phyloP scores from a whole-genome alignment of 2,113 vertebrate species.

The Pygoscelis antarcticus region DNA sequence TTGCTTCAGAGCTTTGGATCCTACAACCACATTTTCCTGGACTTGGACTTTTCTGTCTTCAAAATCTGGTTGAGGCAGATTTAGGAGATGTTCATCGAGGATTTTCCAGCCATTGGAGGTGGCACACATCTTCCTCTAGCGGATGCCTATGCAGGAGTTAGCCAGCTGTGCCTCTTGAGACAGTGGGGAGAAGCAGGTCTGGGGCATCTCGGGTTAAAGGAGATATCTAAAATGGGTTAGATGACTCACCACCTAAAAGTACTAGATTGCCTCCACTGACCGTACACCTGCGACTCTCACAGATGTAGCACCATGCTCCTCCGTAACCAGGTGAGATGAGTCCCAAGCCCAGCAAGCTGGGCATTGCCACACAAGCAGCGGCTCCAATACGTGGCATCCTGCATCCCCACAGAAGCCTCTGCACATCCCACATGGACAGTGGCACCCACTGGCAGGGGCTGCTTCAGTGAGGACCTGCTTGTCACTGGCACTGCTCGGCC shows the following conservation, averaged over 20 bases:
- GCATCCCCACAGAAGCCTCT: background rate
- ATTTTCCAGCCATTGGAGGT: background rate
- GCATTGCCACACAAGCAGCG: background rate
- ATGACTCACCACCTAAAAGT: background rate
- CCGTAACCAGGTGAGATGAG: background rate
- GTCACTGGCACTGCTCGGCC: accelerated
- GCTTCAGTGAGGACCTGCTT: background rate
- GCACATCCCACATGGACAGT: background rate
- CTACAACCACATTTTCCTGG: background rate
- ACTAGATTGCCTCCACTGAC: background rate
- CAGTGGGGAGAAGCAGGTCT: background rate
- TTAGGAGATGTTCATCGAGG: background rate
- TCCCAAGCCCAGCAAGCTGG: background rate
- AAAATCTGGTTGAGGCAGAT: background rate
- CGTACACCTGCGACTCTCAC: background rate
- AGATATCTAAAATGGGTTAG: background rate
- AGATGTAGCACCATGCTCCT: accelerated
- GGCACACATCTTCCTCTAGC: background rate
- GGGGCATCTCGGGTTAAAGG: background rate
- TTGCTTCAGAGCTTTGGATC: background rate
- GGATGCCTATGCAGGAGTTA: background rate
- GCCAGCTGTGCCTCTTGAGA: background rate
- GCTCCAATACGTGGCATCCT: background rate
- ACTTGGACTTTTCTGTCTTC: background rate
- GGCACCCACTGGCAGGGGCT: too few species aligned